phyloP scores from a whole-genome alignment of 2,888 invertebrate species.

The Malacosoma neustria region DNA sequence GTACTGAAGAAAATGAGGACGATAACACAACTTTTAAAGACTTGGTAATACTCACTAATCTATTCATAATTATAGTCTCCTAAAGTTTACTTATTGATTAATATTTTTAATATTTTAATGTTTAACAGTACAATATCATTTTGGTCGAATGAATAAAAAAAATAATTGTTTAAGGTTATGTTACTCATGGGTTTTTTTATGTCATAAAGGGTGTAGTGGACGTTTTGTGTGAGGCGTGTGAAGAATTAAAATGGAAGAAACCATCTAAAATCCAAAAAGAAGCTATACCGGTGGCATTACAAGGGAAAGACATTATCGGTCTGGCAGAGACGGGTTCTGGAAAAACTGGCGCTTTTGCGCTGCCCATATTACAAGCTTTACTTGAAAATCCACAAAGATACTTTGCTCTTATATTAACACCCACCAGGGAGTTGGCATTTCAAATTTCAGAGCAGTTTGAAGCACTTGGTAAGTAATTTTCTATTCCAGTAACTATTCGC shows the following conservation, averaged over 20 bases:
- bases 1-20: slow-evolving; percentile 28
- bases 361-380: slow-evolving; percentile 95
- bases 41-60: slow-evolving; percentile 32
- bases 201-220: slow-evolving; percentile 88
- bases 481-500: too few species aligned
- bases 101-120: too few species aligned
- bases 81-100: too few species aligned
- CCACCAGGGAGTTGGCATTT: slow-evolving; percentile 97
- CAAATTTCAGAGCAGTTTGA: slow-evolving; percentile 99
- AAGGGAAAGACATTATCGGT: slow-evolving; percentile 82
- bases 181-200: slow-evolving; percentile 3
- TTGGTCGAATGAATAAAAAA: too few species aligned
- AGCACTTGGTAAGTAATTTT: slow-evolving; percentile 92
- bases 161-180: slow-evolving; percentile 25
- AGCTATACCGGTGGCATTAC: slow-evolving; percentile 91
- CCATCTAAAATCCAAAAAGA: slow-evolving; percentile 97
- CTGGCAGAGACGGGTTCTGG: slow-evolving; percentile 92
- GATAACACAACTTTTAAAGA: slow-evolving; percentile 63
- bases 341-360: slow-evolving; percentile 97
- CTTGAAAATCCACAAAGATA: slow-evolving; percentile 94
- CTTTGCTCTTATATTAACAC: slow-evolving; percentile 94
- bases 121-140: too few species aligned
- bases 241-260: slow-evolving; percentile 92
- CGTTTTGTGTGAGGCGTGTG: slow-evolving; percentile 92
- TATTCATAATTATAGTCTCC: too few species aligned